A percentile compares a stretch with the other conserved stretches of the same genome.
phyloP scores from a whole-genome alignment of 2,113 vertebrate genomes.

The Suncus etruscus region DNA sequence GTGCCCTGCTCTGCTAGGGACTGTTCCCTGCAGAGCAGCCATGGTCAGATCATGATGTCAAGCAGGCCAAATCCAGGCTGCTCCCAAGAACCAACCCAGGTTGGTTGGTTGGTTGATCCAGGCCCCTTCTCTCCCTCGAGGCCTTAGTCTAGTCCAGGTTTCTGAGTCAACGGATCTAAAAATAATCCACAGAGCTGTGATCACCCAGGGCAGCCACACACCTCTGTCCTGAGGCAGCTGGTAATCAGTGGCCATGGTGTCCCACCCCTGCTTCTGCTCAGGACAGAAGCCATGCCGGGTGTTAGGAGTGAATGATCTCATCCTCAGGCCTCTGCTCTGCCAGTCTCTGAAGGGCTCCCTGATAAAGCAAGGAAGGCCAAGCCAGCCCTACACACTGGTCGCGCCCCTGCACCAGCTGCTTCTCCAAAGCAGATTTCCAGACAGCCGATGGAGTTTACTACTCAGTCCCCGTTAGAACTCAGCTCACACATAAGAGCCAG shows the following conservation, averaged over 20 bases:
- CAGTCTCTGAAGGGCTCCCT: background rate
- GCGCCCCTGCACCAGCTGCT: background rate
- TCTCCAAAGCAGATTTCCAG: background rate
- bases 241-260: background rate
- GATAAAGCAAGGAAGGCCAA: background rate
- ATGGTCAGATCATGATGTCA: background rate
- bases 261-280: background rate
- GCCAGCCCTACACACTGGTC: too few species aligned
- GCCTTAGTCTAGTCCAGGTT: background rate
- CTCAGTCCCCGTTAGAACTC: background rate
- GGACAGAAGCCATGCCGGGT: too few species aligned
- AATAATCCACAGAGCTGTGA: slow-evolving; percentile 49
- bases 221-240: slow-evolving; percentile 13
- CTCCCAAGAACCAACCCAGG: background rate
- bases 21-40: background rate
- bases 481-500: background rate
- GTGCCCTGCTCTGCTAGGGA: background rate
- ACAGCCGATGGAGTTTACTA: background rate
- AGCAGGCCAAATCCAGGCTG: background rate
- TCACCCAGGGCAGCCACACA: background rate
- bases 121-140: background rate
- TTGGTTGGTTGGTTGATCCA: too few species aligned
- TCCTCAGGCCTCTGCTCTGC: background rate
- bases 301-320: background rate
- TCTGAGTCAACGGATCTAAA: slow-evolving; percentile 71